Evolutionary conservation across 2,888 invertebrate genomes (phyloP).

Genomic region (Diloba caeruleocephala): DNA sequence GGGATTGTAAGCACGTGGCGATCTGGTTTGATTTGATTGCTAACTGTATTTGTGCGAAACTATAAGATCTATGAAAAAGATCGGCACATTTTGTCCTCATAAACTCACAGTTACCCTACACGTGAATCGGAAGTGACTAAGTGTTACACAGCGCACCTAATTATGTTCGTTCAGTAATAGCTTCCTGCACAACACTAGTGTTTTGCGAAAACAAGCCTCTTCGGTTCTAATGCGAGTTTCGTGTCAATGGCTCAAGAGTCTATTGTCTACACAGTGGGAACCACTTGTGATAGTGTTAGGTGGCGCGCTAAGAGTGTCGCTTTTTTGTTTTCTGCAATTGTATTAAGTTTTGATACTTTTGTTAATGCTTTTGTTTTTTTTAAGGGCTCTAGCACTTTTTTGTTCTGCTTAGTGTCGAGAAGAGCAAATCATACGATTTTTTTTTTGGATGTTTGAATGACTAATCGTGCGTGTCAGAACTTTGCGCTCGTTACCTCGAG

Average conservation of each 20-base stretch:
- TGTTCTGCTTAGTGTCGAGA: not conserved
- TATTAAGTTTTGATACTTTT: constrained; percentile 18
- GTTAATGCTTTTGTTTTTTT: constrained; percentile 11
- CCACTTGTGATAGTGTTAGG: constrained; percentile 37
- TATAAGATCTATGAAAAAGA: no score
- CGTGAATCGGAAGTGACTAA: constrained; percentile 74
- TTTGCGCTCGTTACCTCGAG: no score
- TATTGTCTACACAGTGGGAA: constrained; percentile 51
- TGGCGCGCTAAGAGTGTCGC: constrained; percentile 12
- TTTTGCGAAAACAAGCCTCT: constrained; percentile 50
- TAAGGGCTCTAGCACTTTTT: constrained; percentile 23
- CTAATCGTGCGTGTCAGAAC: no score
- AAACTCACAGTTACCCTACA: constrained; percentile 61
- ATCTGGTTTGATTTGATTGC: no score
- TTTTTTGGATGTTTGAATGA: not conserved
- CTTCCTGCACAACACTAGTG: constrained; percentile 68
- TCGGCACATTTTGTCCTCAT: no score
- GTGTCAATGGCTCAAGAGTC: constrained; percentile 58
- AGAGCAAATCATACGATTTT: not conserved
- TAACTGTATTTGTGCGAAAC: no score
- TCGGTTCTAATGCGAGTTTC: constrained; percentile 66
- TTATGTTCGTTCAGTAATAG: constrained; percentile 74
- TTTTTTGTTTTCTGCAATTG: constrained; percentile 30
- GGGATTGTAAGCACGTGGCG: no score
- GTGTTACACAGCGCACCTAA: constrained; percentile 81